A percentile compares a stretch with the other conserved stretches of the same genome.
These are phyloP conservation scores for Beris chalybata DNA, from an alignment of 2,888 invertebrate species.

Conservation along the genomic window DNA sequence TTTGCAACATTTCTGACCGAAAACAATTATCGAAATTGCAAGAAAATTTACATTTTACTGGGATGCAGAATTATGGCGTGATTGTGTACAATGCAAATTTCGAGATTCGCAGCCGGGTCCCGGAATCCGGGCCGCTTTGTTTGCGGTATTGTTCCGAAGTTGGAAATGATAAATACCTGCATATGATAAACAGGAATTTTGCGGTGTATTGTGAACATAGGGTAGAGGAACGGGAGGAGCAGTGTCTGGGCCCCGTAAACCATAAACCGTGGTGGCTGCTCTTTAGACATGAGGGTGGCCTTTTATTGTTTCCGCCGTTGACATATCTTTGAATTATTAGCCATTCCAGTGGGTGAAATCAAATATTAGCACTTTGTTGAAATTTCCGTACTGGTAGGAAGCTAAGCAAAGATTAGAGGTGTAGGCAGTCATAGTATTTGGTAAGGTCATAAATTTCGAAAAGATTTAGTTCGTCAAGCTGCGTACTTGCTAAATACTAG, in stretches of 20 bases:
- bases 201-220: conserved; percentile 26
- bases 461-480: too few relatives aligned
- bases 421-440: too few relatives aligned
- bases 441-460: too few relatives aligned
- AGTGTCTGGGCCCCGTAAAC: conserved; percentile 26
- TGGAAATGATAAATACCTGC: conserved; percentile 38
- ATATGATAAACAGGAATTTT: conserved; percentile 40
- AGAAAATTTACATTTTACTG: conserved; percentile 38
- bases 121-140: conserved; percentile 1
- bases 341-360: conserved; percentile 35
- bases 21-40: conserved; percentile 39
- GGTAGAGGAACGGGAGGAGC: not conserved
- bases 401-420: too few relatives aligned
- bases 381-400: not conserved
- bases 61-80: conserved; percentile 35
- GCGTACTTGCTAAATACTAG: too few relatives aligned
- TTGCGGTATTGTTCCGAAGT: conserved; percentile 6
- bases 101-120: not conserved
- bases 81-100: conserved; percentile 37
- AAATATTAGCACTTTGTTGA: conserved; percentile 36
- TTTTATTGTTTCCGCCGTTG: conserved; percentile 38
- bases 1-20: conserved; percentile 21
- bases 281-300: conserved; percentile 34
- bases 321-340: conserved; percentile 39
- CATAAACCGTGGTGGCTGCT: conserved; percentile 26